A percentile compares a stretch with the other conserved stretches of the same genome.
phyloP scores from a whole-genome alignment of 2,113 vertebrate species.

The Jaculus jaculus region DNA sequence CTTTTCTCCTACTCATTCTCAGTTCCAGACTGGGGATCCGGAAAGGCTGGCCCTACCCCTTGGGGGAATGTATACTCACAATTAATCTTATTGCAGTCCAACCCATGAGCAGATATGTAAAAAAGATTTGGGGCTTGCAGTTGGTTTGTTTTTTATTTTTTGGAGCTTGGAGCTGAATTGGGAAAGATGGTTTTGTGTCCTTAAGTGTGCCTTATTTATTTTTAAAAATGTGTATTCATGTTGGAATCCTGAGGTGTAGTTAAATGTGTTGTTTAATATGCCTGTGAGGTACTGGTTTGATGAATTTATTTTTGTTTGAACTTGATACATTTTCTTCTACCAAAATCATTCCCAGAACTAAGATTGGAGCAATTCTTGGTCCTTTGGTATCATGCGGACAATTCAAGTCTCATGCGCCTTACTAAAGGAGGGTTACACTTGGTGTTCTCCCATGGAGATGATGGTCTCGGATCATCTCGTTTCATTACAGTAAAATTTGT shows the following conservation, averaged over 20 bases:
- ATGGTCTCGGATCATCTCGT: neutral
- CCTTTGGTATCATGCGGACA: neutral
- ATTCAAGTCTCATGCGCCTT: neutral
- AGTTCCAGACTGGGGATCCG: constrained; percentile 18
- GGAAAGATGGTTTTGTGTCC: constrained; percentile 37
- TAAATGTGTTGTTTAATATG: constrained; percentile 42
- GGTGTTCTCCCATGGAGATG: constrained; percentile 23
- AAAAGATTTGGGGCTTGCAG: neutral
- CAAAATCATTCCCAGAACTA: constrained; percentile 61
- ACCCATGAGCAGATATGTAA: neutral
- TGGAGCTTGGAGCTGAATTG: neutral
- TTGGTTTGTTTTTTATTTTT: neutral
- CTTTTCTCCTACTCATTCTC: constrained; percentile 57
- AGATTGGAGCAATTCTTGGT: constrained; percentile 50
- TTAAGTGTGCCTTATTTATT: constrained; percentile 18
- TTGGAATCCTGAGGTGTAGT: constrained; percentile 26
- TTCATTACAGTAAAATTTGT: constrained; percentile 55
- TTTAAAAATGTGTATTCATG: constrained; percentile 29
- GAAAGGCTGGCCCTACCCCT: neutral
- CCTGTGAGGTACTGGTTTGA: constrained; percentile 23
- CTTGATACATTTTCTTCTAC: constrained; percentile 9
- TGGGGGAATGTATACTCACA: neutral
- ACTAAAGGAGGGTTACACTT: neutral
- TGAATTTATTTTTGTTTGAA: constrained; percentile 50
- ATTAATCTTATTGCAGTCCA: constrained; percentile 41